A percentile compares a stretch with the other conserved stretches of the same genome.
These are phyloP conservation scores for Megalonaias nervosa DNA, from an alignment of 1,140 invertebrate genomes.

Conservation along the genomic window DNA sequence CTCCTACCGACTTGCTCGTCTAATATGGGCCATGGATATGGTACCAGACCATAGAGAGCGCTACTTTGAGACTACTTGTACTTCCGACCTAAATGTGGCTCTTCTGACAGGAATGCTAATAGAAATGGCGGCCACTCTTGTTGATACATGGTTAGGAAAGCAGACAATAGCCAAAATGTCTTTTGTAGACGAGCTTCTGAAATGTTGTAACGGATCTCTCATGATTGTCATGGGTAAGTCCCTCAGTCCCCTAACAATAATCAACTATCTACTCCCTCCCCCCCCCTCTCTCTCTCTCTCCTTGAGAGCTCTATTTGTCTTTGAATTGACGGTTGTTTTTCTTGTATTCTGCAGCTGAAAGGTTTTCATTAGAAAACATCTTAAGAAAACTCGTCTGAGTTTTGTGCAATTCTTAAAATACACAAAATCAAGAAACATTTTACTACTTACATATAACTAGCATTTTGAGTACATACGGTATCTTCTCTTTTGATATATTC, in stretches of 20 bases:
- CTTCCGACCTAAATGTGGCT: conserved; percentile 57
- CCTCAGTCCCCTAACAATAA: neutral
- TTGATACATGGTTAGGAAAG: conserved; percentile 62
- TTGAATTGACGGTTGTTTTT: no score
- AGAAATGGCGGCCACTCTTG: conserved; percentile 56
- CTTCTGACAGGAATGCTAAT: conserved; percentile 52
- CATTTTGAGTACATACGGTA: no score
- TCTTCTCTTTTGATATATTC: no score
- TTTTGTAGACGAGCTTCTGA: conserved; percentile 57
- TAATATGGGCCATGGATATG: conserved; percentile 63
- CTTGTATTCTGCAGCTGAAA: no score
- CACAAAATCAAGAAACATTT: no score
- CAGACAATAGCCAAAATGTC: conserved; percentile 50
- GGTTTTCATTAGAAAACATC: no score
- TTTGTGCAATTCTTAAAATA: no score
- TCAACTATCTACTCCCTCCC: no score
- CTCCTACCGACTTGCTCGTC: conserved; percentile 58
- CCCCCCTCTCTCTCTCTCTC: no score
- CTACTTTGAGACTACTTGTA: conserved; percentile 55
- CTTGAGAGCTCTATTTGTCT: no score
- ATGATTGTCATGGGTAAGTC: conserved; percentile 64
- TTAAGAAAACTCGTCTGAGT: no score
- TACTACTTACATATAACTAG: no score
- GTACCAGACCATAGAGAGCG: conserved; percentile 61
- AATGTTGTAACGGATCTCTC: conserved; percentile 52